Evolutionary conservation across 2,113 vertebrate genomes (phyloP).

Genomic region (Siniperca knerii): DNA sequence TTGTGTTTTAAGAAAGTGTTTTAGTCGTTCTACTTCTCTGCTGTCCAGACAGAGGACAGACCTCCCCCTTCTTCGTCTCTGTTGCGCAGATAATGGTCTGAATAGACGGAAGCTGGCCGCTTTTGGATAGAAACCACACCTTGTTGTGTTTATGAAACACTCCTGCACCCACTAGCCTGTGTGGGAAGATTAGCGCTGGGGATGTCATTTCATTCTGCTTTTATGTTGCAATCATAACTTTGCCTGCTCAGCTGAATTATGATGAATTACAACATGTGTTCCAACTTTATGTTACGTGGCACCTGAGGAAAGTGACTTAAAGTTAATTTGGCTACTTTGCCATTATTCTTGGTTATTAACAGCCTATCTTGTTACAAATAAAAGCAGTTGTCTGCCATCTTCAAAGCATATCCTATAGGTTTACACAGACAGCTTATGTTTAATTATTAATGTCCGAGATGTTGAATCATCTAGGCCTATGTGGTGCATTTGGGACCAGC

Average conservation of each 20-base stretch:
- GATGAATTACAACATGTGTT: not conserved
- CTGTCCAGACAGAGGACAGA: constrained; percentile 34
- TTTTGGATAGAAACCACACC: constrained; percentile 80
- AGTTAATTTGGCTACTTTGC: not conserved
- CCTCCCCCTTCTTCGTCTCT: constrained; percentile 56
- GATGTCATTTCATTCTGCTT: not conserved
- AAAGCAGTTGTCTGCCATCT: not conserved
- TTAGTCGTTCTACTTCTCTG: not conserved
- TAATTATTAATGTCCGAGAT: no score
- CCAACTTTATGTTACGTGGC: not conserved
- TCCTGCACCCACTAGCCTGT: not conserved
- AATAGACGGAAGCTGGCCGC: constrained; percentile 76
- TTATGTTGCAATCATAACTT: constrained; percentile 14
- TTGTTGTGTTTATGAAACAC: constrained; percentile 68
- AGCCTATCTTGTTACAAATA: not conserved
- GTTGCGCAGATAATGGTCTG: constrained; percentile 74
- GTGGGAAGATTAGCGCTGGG: constrained; percentile 18
- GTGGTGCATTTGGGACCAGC: not conserved
- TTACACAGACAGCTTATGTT: not conserved
- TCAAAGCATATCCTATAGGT: not conserved
- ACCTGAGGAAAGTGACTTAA: not conserved
- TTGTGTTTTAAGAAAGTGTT: not conserved
- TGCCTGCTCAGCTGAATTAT: not conserved
- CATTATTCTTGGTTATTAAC: not conserved
- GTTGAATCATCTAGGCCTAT: no score